phyloP scores from a whole-genome alignment of 1,140 invertebrate genomes.

The Temnothorax curvispinosus region DNA sequence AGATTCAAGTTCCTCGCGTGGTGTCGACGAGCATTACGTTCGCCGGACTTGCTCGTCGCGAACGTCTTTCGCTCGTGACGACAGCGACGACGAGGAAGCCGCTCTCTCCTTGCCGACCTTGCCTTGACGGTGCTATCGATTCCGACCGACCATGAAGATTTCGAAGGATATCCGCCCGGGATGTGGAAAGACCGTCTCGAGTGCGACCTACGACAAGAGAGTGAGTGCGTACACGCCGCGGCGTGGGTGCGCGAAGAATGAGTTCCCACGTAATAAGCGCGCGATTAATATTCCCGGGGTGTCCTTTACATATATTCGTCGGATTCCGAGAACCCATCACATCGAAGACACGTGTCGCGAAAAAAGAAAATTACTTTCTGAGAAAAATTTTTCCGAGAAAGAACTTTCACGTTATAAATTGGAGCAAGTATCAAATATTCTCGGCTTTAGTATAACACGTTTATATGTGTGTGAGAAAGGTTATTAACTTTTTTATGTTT shows the following conservation, averaged over 20 bases:
- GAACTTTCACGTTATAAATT: neutral
- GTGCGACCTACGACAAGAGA: neutral
- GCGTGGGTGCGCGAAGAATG: neutral
- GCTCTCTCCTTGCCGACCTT: constrained; percentile 16
- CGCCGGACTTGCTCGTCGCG: neutral
- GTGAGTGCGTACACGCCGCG: neutral
- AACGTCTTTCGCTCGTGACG: neutral
- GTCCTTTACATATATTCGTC: neutral
- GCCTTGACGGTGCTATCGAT: constrained; percentile 35
- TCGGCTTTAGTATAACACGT: neutral
- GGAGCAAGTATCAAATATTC: neutral
- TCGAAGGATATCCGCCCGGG: constrained; percentile 13
- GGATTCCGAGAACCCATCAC: neutral
- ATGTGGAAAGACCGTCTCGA: neutral
- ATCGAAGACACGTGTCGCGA: neutral
- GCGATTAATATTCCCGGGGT: constrained; percentile 29
- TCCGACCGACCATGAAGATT: constrained; percentile 23
- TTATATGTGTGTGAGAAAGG: neutral
- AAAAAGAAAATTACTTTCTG: neutral
- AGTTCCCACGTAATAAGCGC: neutral
- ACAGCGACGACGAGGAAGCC: constrained; percentile 1
- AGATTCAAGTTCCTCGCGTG: neutral
- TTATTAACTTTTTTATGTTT: neutral
- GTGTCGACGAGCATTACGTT: constrained; percentile 7
- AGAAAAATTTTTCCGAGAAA: neutral